Percentiles rank a stretch among this genome's conserved stretches.
These are phyloP conservation scores for Heliconius ismenius DNA, from an alignment of 2,888 invertebrate genomes.

Conservation along the genomic window DNA sequence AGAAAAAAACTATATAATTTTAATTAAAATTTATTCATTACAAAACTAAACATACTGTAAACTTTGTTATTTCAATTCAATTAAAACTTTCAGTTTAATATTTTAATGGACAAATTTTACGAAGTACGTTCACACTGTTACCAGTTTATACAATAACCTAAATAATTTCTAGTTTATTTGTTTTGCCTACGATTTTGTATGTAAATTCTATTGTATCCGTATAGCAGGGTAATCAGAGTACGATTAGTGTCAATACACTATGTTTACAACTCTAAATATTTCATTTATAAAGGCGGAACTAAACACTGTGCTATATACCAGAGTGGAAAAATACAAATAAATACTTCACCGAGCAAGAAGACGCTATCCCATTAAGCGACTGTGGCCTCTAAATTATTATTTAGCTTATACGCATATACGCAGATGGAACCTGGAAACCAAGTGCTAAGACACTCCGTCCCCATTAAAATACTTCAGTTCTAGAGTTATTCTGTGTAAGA, in stretches of 20 bases:
- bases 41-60: background rate
- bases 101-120: background rate
- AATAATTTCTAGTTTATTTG: background rate
- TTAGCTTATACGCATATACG: background rate
- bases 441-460: too few relatives aligned
- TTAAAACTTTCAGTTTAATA: background rate
- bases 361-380: too few relatives aligned
- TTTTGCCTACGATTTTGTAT: too few relatives aligned
- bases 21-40: background rate
- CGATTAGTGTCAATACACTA: background rate
- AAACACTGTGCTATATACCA: background rate
- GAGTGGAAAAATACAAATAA: too few relatives aligned
- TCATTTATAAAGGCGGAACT: background rate
- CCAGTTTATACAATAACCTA: background rate
- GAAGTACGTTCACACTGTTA: background rate
- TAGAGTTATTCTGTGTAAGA: too few relatives aligned
- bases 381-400: background rate
- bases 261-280: too few relatives aligned
- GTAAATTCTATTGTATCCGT: background rate
- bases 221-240: background rate
- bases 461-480: background rate
- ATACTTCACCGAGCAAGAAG: too few relatives aligned
- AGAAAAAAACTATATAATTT: background rate
- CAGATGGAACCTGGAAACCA: background rate
- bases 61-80: background rate